Conservation (phyloP, 2,888 invertebrate species). For the Apeira syringaria region DNA sequence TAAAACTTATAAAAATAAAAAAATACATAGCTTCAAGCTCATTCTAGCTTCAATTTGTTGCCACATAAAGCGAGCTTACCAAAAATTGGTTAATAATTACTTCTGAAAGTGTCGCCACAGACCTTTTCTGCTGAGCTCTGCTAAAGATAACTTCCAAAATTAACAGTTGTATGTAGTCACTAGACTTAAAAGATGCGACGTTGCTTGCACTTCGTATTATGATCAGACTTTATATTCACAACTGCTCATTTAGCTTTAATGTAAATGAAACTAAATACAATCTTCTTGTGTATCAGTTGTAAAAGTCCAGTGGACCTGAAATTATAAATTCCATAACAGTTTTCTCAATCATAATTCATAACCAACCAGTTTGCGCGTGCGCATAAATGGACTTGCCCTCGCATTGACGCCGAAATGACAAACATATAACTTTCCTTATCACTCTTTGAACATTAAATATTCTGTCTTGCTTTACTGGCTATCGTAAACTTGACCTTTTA, state of each 20-base stretch:
- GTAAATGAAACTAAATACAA: conserved; percentile 10
- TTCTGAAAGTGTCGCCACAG: no score
- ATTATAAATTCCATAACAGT: conserved; percentile 38
- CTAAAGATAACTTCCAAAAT: no score
- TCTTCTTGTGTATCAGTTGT: conserved; percentile 6
- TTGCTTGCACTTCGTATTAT: conserved; percentile 4
- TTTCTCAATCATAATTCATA: conserved; percentile 24
- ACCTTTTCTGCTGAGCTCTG: no score
- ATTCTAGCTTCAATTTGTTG: no score
- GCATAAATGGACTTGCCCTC: conserved; percentile 32
- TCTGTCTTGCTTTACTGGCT: conserved; percentile 39
- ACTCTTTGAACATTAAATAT: conserved; percentile 9
- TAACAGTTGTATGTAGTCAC: no score
- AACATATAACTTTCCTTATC: conserved; percentile 42
- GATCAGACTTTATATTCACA: conserved; percentile 6
- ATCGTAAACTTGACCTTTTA: conserved; percentile 75
- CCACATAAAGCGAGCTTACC: no score
- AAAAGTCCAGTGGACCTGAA: conserved; percentile 24
- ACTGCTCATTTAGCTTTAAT: conserved; percentile 5
- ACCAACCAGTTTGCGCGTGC: conserved; percentile 59
- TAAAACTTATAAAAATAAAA: no score
- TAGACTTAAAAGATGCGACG: no score
- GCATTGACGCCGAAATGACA: conserved; percentile 28
- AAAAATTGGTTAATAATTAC: no score
- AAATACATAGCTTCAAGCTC: no score